Evolutionary conservation across 1,140 invertebrate genomes (phyloP), one percentile per base, ranked within the genome.

Genomic region (Drosophila lacteicornis): DNA sequence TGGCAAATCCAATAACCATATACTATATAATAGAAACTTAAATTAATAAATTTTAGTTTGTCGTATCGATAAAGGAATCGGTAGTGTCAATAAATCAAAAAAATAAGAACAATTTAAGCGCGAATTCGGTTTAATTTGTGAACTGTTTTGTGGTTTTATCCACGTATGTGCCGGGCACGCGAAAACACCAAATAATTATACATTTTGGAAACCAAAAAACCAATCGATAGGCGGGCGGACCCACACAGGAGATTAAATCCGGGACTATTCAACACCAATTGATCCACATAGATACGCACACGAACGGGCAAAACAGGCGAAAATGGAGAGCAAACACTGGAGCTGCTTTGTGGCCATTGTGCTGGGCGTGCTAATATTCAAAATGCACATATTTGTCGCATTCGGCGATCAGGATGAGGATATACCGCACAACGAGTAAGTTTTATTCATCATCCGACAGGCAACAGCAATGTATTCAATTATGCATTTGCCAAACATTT

Each of bases 371-470:
- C 79, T 92, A 55, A 65, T 91, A 82, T 82, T 92, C 60, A 80
- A 92, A 75, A 80, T 81, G 59, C 79, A 81, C 65, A 85, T 92
- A 77, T 81, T 91, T 42, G 66, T 63, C 46, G 93, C 93, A 70
- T 67, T 93, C 55, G 94, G 93, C 58, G 95, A 97, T 93, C 96
- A 97, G 92, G 96, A 96, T 82, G 96, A 97, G 94, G 96, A 97
- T 91, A 97, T 97, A 88, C 96, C 96, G 47, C 96, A 97, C 92
- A 96, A 96, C 93, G 96, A 97, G 96, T 97, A 94, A 96, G 96
- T 94, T 59, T 65, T 78, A 55, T 51, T 40, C 46, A 59, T 50
- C 60, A 56, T 38, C 63, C 49, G 49, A 53, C 42, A 46, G 49
- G 12, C 25, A 17, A 50, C 36, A 36, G 53, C 66, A 43, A 58